A percentile compares a stretch with the other conserved stretches of the same genome.
phyloP scores from a whole-genome alignment of 1,140 invertebrate species.

The Cardiocondyla obscurior region DNA sequence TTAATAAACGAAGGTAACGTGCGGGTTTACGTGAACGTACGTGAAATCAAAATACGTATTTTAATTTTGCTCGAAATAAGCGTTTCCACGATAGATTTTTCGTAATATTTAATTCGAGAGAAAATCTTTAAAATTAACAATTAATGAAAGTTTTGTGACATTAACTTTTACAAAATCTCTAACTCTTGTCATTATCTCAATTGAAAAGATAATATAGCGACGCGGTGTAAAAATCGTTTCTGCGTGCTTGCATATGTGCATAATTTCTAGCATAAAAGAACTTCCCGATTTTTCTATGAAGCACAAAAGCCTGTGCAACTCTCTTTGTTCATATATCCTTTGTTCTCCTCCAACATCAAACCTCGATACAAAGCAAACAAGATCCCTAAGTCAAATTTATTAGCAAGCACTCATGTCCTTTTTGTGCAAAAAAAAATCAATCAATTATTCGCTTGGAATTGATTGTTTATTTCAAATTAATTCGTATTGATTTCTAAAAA shows the following conservation, averaged over 20 bases:
- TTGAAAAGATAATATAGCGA: neutral
- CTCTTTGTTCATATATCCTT: neutral
- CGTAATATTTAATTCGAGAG: neutral
- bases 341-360: neutral
- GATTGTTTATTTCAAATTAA: no score
- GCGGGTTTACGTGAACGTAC: neutral
- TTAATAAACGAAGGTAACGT: neutral
- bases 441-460: no score
- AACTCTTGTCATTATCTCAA: neutral
- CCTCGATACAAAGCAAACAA: neutral
- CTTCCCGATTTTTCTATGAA: neutral
- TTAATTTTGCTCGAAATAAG: neutral
- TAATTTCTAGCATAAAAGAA: neutral
- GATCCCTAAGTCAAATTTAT: neutral
- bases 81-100: no score
- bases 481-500: neutral
- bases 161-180: neutral
- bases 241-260: neutral
- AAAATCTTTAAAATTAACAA: neutral
- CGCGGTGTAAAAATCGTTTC: neutral
- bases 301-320: neutral
- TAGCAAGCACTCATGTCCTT: neutral
- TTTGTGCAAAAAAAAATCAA: neutral
- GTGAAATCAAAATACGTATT: neutral
- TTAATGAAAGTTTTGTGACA: neutral